Percentiles rank a stretch among this genome's conserved stretches.
phyloP scores from a whole-genome alignment of 2,888 invertebrate species.

The Conistra vaccinii region DNA sequence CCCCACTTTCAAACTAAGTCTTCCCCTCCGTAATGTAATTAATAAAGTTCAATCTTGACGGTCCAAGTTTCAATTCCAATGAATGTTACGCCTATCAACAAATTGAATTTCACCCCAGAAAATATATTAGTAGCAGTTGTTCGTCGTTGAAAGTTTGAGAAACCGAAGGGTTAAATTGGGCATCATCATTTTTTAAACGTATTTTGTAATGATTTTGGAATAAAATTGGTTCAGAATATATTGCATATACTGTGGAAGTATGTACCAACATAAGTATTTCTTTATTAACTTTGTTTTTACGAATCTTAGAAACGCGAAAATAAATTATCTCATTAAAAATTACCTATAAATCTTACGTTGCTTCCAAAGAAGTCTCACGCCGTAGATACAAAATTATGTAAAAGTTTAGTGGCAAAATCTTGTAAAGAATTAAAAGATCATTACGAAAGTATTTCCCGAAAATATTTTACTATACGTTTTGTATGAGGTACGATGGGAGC shows the following conservation, averaged over 20 bases:
- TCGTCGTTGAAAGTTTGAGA: slow-evolving; percentile 19
- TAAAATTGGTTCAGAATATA: not conserved
- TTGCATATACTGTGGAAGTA: not conserved
- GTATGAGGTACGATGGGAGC: not conserved
- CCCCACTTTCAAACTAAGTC: slow-evolving; percentile 50
- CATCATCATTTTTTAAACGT: not conserved
- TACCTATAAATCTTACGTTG: not conserved
- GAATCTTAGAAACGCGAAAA: not conserved
- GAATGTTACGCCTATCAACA: slow-evolving; percentile 48
- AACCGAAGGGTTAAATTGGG: slow-evolving; percentile 1
- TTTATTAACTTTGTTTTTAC: not conserved
- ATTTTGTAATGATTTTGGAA: not conserved
- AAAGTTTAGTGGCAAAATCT: slow-evolving; percentile 3
- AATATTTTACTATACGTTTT: not conserved
- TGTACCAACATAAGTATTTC: not conserved
- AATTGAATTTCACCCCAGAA: slow-evolving; percentile 47
- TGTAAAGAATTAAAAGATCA: slow-evolving; percentile 15
- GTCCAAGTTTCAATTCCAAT: slow-evolving; percentile 58
- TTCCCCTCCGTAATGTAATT: slow-evolving; percentile 53
- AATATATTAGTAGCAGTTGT: slow-evolving; percentile 41
- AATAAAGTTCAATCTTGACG: slow-evolving; percentile 57
- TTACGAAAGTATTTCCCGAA: slow-evolving; percentile 7
- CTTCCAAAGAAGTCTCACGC: slow-evolving; percentile 5
- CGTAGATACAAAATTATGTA: not conserved
- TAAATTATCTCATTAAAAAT: not conserved